A percentile compares a stretch with the other conserved stretches of the same genome.
Evolutionary conservation across 2,888 invertebrate genomes (phyloP).

Genomic region (Brassicogethes aeneus): DNA sequence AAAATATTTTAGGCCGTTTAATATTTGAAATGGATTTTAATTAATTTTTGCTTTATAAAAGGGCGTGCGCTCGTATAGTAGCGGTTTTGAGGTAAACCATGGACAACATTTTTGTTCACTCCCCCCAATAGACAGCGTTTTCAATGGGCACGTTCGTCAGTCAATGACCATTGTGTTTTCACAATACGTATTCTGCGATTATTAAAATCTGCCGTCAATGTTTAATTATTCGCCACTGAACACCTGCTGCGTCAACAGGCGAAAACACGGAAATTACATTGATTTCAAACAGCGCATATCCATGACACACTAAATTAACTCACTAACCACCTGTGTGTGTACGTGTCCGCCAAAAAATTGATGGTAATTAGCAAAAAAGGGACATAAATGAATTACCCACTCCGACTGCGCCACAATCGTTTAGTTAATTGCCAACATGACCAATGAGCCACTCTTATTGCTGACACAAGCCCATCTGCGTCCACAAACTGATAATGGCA

Average conservation of each 20-base stretch:
- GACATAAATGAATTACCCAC: no score
- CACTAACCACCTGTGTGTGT: no score
- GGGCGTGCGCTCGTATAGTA: slow-evolving; percentile 18
- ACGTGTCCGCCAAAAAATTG: no score
- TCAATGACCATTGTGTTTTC: slow-evolving; percentile 36
- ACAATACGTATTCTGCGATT: slow-evolving; percentile 36
- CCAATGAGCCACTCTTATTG: neutral
- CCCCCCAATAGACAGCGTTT: neutral
- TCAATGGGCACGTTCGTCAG: slow-evolving; percentile 14
- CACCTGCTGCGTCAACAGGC: slow-evolving; percentile 22
- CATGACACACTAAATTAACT: no score
- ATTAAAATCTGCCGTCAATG: slow-evolving; percentile 31
- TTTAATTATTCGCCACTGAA: slow-evolving; percentile 26
- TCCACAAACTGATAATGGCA: no score
- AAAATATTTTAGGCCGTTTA: neutral
- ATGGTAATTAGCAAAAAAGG: no score
- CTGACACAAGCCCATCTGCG: neutral
- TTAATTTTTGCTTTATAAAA: slow-evolving; percentile 3
- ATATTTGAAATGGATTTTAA: neutral
- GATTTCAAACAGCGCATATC: no score
- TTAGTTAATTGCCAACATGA: neutral
- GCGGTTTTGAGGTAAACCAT: slow-evolving; percentile 9
- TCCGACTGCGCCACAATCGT: no score
- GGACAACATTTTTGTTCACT: slow-evolving; percentile 19
- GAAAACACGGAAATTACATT: slow-evolving; percentile 9